Conservation (phyloP, 2,888 invertebrate species). For the Pediacus dermestoides region DNA sequence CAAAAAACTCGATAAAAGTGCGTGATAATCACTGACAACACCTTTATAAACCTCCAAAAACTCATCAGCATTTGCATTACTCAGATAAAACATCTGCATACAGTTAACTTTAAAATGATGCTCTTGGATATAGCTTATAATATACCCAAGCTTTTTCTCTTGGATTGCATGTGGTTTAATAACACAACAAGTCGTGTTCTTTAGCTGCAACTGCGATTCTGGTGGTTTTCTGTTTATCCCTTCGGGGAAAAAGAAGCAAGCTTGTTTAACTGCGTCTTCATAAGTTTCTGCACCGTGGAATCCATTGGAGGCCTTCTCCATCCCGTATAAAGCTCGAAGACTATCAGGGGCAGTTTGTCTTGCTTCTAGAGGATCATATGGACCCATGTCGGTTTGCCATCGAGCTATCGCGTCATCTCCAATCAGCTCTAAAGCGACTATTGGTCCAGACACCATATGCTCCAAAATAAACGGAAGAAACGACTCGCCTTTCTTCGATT, state of each 20-base stretch:
- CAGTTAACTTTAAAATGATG: constrained; percentile 73
- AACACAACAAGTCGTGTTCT: constrained; percentile 74
- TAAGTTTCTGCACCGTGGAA: constrained; percentile 65
- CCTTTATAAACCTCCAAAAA: constrained; percentile 92
- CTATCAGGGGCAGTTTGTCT: constrained; percentile 54
- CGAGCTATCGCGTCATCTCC: constrained; percentile 64
- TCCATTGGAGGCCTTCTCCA: constrained; percentile 64
- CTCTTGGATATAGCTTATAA: constrained; percentile 69
- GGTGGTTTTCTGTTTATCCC: constrained; percentile 31
- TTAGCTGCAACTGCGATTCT: constrained; percentile 52
- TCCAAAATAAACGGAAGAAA: constrained; percentile 64
- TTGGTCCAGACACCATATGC: constrained; percentile 63
- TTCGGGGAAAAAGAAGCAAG: constrained; percentile 62
- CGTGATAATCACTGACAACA: constrained; percentile 71
- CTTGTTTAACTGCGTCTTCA: constrained; percentile 48
- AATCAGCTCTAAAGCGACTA: constrained; percentile 70
- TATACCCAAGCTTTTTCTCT: constrained; percentile 68
- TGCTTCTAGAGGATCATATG: constrained; percentile 60
- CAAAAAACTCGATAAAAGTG: constrained; percentile 78
- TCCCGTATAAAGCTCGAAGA: constrained; percentile 64
- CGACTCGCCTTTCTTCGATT: constrained; percentile 56
- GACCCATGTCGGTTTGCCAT: constrained; percentile 61
- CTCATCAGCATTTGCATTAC: constrained; percentile 80
- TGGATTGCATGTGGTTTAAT: constrained; percentile 88
- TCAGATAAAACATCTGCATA: constrained; percentile 74